Percentiles rank a stretch among this genome's conserved stretches.
Conservation (phyloP, 2,113 vertebrate genomes). For the Athene cunicularia region DNA sequence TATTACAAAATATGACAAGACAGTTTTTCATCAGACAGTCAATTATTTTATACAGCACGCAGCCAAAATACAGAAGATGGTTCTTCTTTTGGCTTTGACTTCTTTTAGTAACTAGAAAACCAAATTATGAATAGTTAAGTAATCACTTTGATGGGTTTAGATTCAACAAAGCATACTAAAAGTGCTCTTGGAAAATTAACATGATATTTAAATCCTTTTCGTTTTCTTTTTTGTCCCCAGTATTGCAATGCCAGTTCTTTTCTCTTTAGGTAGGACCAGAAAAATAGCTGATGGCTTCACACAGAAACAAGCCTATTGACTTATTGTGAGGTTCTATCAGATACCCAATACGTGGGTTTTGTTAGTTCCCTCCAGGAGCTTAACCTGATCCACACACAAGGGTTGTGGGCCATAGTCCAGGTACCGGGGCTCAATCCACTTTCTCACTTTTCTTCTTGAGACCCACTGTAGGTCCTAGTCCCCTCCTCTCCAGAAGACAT, state of each 20-base stretch:
- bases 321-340: not conserved
- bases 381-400: rapidly evolving
- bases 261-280: not conserved
- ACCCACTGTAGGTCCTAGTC: not conserved
- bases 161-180: not conserved
- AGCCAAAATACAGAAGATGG: constrained; percentile 19
- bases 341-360: rapidly evolving
- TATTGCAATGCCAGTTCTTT: not conserved
- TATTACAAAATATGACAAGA: constrained; percentile 71
- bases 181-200: not conserved
- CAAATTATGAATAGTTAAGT: not conserved
- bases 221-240: rapidly evolving
- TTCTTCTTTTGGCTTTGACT: constrained; percentile 20
- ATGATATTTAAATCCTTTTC: not conserved
- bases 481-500: not conserved
- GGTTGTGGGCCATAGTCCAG: not conserved
- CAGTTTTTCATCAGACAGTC: constrained; percentile 63
- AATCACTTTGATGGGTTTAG: not conserved
- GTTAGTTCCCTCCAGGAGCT: not conserved
- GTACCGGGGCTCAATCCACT: not conserved
- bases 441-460: not conserved
- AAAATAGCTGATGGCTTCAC: not conserved
- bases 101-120: constrained; percentile 2
- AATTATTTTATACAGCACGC: constrained; percentile 61
- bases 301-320: not conserved